These are phyloP conservation scores for Menura novaehollandiae DNA, from an alignment of 2,113 vertebrate genomes.

Conservation along the genomic window DNA sequence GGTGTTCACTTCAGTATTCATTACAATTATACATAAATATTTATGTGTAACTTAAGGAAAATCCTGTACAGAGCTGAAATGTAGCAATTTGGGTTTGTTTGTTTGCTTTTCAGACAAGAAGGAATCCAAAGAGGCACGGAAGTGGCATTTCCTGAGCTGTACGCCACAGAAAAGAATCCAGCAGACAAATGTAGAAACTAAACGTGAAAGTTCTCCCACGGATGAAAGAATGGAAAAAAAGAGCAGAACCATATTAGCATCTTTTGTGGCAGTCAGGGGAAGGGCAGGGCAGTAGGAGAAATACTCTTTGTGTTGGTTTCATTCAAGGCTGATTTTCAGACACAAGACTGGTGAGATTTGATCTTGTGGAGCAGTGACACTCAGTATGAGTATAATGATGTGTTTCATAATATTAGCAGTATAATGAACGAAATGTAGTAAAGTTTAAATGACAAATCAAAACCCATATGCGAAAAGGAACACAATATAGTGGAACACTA, in stretches of 20 bases:
- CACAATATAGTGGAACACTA: neutral
- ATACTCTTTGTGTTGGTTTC: neutral
- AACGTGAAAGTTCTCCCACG: neutral
- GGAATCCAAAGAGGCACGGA: neutral
- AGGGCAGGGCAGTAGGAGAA: neutral
- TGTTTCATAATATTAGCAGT: conserved; percentile 63
- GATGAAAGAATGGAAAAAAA: neutral
- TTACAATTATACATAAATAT: neutral
- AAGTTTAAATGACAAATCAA: conserved; percentile 21
- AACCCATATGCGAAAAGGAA: neutral
- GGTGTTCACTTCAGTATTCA: neutral
- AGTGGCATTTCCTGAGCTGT: neutral
- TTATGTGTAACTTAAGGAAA: neutral
- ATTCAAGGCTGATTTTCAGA: conserved; percentile 3
- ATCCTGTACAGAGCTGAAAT: neutral
- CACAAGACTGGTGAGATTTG: neutral
- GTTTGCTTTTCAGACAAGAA: neutral
- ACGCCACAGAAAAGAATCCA: neutral
- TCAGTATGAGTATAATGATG: conserved; percentile 28
- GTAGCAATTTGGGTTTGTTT: neutral
- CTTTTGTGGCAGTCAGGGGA: neutral
- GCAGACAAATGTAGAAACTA: neutral
- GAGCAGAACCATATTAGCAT: neutral
- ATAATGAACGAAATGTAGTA: neutral
- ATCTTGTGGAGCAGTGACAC: neutral